Evolutionary conservation across 2,888 invertebrate species (phyloP).

Genomic region (Andrena praecox): DNA sequence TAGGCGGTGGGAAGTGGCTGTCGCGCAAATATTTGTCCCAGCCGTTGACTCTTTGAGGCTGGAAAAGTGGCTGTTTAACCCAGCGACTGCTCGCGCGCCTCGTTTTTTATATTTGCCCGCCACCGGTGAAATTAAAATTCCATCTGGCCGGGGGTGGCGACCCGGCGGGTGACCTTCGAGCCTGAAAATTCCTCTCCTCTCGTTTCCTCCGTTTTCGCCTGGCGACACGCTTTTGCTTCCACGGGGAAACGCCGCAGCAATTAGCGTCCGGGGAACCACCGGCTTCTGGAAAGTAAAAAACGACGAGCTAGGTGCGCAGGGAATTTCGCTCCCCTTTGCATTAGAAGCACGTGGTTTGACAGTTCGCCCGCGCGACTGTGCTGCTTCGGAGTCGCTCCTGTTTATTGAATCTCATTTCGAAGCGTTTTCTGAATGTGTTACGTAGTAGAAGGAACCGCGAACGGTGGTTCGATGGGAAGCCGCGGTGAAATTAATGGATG

Average conservation of each 20-base stretch:
- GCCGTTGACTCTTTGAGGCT: conserved; percentile 33
- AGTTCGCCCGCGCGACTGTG: no score
- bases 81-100: conserved; percentile 10
- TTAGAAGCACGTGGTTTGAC: no score
- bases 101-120: conserved; percentile 43
- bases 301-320: background rate
- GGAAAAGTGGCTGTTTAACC: conserved; percentile 51
- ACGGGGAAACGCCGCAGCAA: conserved; percentile 1
- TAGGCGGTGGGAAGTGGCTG: conserved; percentile 19
- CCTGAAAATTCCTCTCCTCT: background rate
- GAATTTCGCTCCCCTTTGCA: background rate
- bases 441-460: no score
- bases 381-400: no score
- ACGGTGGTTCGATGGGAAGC: no score
- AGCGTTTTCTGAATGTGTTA: no score
- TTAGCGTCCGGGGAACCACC: conserved; percentile 16
- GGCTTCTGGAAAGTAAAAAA: background rate
- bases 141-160: background rate
- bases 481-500: no score
- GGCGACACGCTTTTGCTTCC: background rate
- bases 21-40: conserved; percentile 64
- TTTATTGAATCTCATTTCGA: no score
- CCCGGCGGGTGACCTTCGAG: conserved; percentile 3
- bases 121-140: conserved; percentile 43
- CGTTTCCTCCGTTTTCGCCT: background rate